Evolutionary conservation across 2,113 vertebrate species (phyloP).

Genomic region (Aspidoscelis tigris): DNA sequence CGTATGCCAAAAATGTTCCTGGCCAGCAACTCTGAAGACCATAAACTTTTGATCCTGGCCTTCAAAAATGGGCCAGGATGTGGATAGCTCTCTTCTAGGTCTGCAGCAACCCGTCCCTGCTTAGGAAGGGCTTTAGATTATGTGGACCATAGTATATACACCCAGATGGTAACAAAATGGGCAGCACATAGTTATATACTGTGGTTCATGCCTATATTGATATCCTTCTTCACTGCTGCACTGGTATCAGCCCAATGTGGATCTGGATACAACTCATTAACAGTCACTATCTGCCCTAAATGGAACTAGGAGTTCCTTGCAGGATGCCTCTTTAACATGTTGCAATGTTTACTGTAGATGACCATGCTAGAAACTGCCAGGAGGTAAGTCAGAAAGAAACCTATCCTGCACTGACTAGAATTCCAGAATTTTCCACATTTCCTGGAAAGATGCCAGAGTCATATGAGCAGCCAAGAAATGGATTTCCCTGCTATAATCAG

Average conservation of each 20-base stretch:
- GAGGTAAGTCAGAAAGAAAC: background rate
- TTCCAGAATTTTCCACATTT: constrained; percentile 33
- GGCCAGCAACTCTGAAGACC: too few relatives aligned
- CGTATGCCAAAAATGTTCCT: too few relatives aligned
- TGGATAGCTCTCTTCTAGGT: too few relatives aligned
- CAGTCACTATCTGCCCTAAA: background rate
- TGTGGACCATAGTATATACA: background rate
- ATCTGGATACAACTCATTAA: background rate
- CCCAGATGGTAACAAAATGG: background rate
- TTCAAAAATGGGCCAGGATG: too few relatives aligned
- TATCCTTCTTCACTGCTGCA: background rate
- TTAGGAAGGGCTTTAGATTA: too few relatives aligned
- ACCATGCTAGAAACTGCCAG: background rate
- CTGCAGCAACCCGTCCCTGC: too few relatives aligned
- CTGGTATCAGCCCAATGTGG: background rate
- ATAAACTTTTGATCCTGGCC: too few relatives aligned
- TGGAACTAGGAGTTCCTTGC: background rate
- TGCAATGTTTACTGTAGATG: background rate
- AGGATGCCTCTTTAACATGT: rapidly evolving
- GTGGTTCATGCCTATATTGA: too few relatives aligned
- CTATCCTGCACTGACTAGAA: background rate
- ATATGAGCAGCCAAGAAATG: constrained; percentile 33
- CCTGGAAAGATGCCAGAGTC: background rate
- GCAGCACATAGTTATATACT: background rate
- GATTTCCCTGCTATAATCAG: constrained; percentile 27